Percentiles rank a stretch among this genome's conserved stretches.
Evolutionary conservation across 37 sponge, comb jelly and placozoan species (phyloP).

Genomic region (Chondrilla cf. caribensis): DNA sequence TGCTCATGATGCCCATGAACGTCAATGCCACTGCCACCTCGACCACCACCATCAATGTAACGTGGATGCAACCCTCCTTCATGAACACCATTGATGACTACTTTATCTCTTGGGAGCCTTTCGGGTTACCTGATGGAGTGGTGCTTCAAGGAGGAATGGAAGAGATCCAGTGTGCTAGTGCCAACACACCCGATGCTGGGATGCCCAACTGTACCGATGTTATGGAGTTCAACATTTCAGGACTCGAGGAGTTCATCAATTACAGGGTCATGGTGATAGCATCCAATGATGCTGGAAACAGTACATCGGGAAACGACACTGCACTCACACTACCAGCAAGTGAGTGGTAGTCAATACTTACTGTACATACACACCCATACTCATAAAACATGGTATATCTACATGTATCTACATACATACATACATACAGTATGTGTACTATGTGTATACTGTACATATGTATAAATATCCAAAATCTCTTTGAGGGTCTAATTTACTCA

Average conservation of each 20-base stretch:
- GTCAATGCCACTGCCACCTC: not conserved
- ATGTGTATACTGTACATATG: too few relatives aligned
- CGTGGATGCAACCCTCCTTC: not conserved
- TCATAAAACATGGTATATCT: too few relatives aligned
- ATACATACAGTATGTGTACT: too few relatives aligned
- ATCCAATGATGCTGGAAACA: constrained; percentile 8
- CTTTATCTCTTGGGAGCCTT: constrained; percentile 6
- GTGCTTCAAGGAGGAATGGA: not conserved
- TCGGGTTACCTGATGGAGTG: not conserved
- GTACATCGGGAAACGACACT: not conserved
- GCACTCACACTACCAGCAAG: not conserved
- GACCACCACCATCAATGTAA: not conserved
- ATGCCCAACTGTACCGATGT: not conserved
- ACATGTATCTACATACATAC: too few relatives aligned
- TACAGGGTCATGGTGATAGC: not conserved
- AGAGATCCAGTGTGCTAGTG: not conserved
- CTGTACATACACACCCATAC: too few relatives aligned
- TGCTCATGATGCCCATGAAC: not conserved
- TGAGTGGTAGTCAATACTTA: too few relatives aligned
- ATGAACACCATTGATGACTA: not conserved
- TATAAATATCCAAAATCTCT: too few relatives aligned
- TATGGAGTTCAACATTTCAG: not conserved
- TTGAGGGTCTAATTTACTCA: too few relatives aligned
- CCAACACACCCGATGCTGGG: not conserved
- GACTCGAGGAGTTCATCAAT: constrained; percentile 16